Conservation (phyloP, 2,797 vertebrate species). For the Enteromius argenteus region DNA sequence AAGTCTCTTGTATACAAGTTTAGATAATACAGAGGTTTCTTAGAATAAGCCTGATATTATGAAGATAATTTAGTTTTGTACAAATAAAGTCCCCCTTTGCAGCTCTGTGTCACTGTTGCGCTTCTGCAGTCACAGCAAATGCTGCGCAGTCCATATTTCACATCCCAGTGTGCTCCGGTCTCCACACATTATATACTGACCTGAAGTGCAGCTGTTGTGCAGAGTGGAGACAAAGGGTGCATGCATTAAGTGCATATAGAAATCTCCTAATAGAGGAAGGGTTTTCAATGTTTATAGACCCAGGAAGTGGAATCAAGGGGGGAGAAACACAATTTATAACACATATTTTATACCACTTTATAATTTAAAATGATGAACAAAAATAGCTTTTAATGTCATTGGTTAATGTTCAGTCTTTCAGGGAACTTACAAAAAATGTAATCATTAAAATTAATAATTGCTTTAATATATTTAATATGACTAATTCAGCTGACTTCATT, state of each 20-base stretch:
- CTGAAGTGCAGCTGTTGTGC: not conserved
- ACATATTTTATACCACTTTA: not conserved
- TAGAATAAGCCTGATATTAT: not conserved
- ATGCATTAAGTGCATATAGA: not conserved
- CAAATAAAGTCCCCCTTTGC: not conserved
- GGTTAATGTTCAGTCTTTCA: not conserved
- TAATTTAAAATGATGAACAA: not conserved
- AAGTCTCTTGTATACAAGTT: not conserved
- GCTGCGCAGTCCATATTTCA: constrained; percentile 6
- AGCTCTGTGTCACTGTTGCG: not conserved
- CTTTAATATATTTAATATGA: not conserved
- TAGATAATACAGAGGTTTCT: not conserved
- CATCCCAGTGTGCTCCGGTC: not conserved
- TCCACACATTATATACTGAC: not conserved
- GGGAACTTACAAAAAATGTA: not conserved
- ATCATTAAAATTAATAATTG: not conserved
- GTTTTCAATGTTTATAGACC: too few relatives aligned
- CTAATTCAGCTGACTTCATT: not conserved
- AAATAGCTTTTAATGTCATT: not conserved
- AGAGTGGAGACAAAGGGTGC: not conserved
- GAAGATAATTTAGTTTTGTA: not conserved
- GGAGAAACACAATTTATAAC: too few relatives aligned
- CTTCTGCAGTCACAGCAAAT: not conserved
- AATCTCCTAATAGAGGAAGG: not conserved
- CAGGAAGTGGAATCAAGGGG: too few relatives aligned